These are phyloP conservation scores for Melanotaenia duboulayi DNA, from an alignment of 2,113 vertebrate species.

Conservation along the genomic window DNA sequence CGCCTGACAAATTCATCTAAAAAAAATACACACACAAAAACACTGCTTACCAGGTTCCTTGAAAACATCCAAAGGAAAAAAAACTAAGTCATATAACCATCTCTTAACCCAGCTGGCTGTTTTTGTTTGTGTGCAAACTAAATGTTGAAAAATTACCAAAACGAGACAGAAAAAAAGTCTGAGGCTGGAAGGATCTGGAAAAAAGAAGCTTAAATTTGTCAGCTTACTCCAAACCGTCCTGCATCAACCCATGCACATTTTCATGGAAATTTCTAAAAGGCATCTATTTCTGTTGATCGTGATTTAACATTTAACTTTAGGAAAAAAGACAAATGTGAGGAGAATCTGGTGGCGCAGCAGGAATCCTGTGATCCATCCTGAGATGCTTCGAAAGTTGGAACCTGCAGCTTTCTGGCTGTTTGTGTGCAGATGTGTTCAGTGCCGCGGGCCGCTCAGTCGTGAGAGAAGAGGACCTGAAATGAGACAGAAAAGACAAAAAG, in stretches of 20 bases:
- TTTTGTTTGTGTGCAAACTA: background rate
- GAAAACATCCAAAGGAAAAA: background rate
- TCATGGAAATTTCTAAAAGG: conserved; percentile 4
- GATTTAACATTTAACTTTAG: background rate
- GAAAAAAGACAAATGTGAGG: background rate
- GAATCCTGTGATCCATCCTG: background rate
- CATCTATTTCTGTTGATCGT: background rate
- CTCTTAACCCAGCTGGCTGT: background rate
- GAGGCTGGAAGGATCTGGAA: background rate
- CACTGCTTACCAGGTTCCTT: background rate
- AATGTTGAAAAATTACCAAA: background rate
- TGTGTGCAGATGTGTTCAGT: conserved; percentile 35
- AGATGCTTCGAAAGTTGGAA: conserved; percentile 2
- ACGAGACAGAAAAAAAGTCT: background rate
- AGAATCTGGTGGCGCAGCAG: background rate
- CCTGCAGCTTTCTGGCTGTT: background rate
- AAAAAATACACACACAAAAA: too few species aligned
- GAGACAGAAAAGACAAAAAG: background rate
- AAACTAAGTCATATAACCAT: background rate
- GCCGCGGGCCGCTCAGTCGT: conserved; percentile 54
- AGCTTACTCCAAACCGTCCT: background rate
- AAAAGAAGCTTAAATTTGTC: background rate
- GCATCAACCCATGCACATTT: background rate
- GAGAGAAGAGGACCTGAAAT: conserved; percentile 51
- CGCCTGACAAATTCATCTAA: too few species aligned